Evolutionary conservation across 2,888 invertebrate species (phyloP).

Genomic region (Lasioglossum morio): DNA sequence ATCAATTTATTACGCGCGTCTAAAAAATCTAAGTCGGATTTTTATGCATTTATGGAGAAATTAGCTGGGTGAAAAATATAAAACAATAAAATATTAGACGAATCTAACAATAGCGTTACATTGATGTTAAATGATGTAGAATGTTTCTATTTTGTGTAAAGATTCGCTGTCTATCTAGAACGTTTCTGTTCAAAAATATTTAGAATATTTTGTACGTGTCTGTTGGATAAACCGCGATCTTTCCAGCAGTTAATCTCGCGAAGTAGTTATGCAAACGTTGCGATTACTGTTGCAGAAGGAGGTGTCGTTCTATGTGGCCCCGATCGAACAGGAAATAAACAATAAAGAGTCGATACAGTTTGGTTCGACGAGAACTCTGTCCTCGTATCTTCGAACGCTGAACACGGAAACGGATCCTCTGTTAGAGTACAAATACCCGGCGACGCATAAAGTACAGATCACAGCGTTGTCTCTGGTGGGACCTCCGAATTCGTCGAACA

Average conservation of each 20-base stretch:
- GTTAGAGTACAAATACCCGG: slow-evolving; percentile 74
- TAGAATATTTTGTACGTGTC: neutral
- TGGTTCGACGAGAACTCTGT: slow-evolving; percentile 76
- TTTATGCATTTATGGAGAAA: too few species aligned
- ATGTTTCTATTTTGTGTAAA: too few species aligned
- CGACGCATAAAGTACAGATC: slow-evolving; percentile 81
- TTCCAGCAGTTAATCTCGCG: neutral
- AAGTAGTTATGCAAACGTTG: neutral
- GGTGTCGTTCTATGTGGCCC: slow-evolving; percentile 84
- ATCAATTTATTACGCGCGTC: too few species aligned
- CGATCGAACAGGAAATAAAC: slow-evolving; percentile 80
- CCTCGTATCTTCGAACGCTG: slow-evolving; percentile 77
- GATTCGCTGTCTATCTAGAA: too few species aligned
- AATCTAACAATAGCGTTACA: too few species aligned
- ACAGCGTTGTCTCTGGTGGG: slow-evolving; percentile 85
- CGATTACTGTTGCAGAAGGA: slow-evolving; percentile 83
- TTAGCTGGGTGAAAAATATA: too few species aligned
- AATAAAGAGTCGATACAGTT: slow-evolving; percentile 81
- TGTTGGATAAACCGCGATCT: neutral
- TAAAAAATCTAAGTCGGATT: too few species aligned
- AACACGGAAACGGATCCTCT: slow-evolving; percentile 76
- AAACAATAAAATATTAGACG: too few species aligned
- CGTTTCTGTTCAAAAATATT: neutral
- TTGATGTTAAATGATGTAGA: too few species aligned
- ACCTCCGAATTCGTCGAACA: slow-evolving; percentile 71